Evolutionary conservation across 2,113 vertebrate species (phyloP).

Genomic region (Corythornis vintsioides): DNA sequence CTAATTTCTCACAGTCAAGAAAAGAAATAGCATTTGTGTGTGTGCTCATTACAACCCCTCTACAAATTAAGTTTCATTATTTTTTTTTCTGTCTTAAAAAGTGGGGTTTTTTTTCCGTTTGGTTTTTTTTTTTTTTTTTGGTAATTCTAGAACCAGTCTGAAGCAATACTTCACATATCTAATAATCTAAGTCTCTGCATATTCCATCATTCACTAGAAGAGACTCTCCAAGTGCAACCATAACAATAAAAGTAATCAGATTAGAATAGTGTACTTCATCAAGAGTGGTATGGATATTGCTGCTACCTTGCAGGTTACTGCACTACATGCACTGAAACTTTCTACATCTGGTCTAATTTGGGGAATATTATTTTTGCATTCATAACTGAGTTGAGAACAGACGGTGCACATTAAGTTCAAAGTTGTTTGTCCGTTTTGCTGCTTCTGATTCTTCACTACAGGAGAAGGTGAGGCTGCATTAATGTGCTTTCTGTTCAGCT

Average conservation of each 20-base stretch:
- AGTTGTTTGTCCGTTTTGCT: neutral
- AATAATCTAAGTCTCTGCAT: neutral
- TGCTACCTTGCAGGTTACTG: neutral
- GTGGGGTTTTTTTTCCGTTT: rapidly evolving
- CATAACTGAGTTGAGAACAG: neutral
- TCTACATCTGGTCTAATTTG: neutral
- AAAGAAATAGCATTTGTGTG: neutral
- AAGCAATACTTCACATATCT: neutral
- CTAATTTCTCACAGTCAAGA: neutral
- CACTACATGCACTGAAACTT: neutral
- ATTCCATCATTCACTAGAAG: neutral
- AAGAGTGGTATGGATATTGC: neutral
- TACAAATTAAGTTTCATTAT: neutral
- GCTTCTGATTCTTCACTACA: neutral
- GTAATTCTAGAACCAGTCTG: neutral
- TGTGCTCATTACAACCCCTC: neutral
- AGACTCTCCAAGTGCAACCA: neutral
- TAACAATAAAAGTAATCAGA: neutral
- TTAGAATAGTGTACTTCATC: neutral
- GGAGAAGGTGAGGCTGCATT: neutral
- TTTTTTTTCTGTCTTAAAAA: neutral
- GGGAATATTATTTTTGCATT: neutral
- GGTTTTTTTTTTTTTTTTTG: rapidly evolving
- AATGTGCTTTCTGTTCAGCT: constrained; percentile 18
- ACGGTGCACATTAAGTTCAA: neutral